These are phyloP conservation scores for Aplocera efformata DNA, from an alignment of 2,888 invertebrate genomes.

Conservation along the genomic window DNA sequence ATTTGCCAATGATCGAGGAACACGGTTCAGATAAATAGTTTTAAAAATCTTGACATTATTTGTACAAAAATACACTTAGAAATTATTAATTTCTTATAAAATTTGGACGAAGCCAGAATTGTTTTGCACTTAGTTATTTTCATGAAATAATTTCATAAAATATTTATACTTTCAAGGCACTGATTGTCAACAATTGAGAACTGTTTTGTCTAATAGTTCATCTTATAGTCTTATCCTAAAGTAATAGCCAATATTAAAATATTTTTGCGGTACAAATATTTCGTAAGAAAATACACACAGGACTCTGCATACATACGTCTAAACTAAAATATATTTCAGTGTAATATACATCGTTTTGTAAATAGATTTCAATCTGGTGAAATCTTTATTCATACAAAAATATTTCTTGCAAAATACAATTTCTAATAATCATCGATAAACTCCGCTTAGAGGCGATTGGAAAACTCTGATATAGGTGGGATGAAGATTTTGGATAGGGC, in stretches of 20 bases:
- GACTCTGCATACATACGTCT: constrained; percentile 74
- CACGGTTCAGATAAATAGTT: constrained; percentile 39
- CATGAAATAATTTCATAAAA: constrained; percentile 62
- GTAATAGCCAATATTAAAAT: constrained; percentile 78
- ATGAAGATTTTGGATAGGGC: constrained; percentile 64
- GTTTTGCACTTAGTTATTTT: constrained; percentile 39
- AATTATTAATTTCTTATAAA: constrained; percentile 36
- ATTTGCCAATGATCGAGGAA: constrained; percentile 57
- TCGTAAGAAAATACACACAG: constrained; percentile 76
- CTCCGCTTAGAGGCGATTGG: constrained; percentile 48
- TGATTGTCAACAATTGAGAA: constrained; percentile 72
- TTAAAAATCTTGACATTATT: constrained; percentile 32
- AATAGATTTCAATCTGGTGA: constrained; percentile 65
- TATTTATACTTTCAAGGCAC: constrained; percentile 71
- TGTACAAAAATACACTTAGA: constrained; percentile 39
- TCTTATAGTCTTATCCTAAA: constrained; percentile 66
- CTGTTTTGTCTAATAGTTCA: constrained; percentile 63
- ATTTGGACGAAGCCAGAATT: constrained; percentile 50
- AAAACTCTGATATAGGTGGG: constrained; percentile 64
- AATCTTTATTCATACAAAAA: constrained; percentile 72
- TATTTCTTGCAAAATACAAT: constrained; percentile 61
- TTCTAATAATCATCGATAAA: constrained; percentile 46
- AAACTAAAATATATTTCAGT: constrained; percentile 73
- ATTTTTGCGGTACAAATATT: constrained; percentile 71
- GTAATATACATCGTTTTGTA: constrained; percentile 72